Percentiles rank a stretch among this genome's conserved stretches.
phyloP scores from a whole-genome alignment of 2,888 invertebrate species.

The Chrysotoxum bicinctum region DNA sequence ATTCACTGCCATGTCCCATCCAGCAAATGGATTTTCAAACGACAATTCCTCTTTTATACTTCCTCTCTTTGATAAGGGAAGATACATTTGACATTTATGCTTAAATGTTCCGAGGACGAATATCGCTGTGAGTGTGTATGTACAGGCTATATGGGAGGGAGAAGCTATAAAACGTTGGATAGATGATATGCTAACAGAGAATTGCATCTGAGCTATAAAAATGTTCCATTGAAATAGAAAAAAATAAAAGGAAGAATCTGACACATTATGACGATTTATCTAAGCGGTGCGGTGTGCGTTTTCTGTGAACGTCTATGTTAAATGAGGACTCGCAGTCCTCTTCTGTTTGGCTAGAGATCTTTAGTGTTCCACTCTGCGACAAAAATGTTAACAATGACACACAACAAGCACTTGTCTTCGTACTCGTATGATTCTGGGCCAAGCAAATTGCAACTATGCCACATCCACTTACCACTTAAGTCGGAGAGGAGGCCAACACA shows the following conservation, averaged over 20 bases:
- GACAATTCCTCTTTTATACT: slow-evolving; percentile 53
- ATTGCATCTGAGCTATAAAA: slow-evolving; percentile 42
- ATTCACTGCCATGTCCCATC: slow-evolving; percentile 56
- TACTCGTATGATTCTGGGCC: slow-evolving; percentile 58
- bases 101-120: slow-evolving; percentile 36
- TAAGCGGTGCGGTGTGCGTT: slow-evolving; percentile 6
- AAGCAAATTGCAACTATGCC: slow-evolving; percentile 62
- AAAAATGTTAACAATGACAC: slow-evolving; percentile 69
- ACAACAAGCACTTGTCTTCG: slow-evolving; percentile 61
- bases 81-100: slow-evolving; percentile 66
- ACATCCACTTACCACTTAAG: slow-evolving; percentile 58
- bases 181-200: slow-evolving; percentile 25
- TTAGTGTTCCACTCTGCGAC: slow-evolving; percentile 49
- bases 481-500: slow-evolving; percentile 3
- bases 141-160: neutral
- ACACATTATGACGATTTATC: slow-evolving; percentile 67
- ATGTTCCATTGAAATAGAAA: slow-evolving; percentile 18
- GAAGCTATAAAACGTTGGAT: neutral
- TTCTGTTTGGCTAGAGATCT: slow-evolving; percentile 5
- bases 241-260: slow-evolving; percentile 26
- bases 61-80: slow-evolving; percentile 57
- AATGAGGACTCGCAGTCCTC: slow-evolving; percentile 30
- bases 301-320: slow-evolving; percentile 2
- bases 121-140: neutral
- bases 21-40: slow-evolving; percentile 60